phyloP scores from a whole-genome alignment of 2,888 invertebrate genomes.

The Tenthredo notha region DNA sequence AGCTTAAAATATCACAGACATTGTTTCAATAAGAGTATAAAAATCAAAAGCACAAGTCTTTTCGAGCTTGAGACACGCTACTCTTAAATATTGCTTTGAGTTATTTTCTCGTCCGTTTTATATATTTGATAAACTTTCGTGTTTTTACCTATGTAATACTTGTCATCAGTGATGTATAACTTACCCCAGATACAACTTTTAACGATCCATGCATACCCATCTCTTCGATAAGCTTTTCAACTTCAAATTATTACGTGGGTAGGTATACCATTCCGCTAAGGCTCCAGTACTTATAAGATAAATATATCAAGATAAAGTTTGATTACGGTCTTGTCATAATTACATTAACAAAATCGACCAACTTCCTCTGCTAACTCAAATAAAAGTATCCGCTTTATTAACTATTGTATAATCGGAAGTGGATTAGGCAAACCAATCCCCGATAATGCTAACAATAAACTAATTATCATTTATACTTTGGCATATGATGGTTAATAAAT shows the following conservation, averaged over 20 bases:
- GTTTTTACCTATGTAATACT: background rate
- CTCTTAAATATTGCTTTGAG: background rate
- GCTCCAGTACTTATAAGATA: background rate
- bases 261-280: background rate
- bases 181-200: background rate
- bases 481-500: background rate
- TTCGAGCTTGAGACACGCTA: background rate
- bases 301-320: constrained; percentile 27
- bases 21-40: background rate
- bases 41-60: background rate
- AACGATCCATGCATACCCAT: background rate
- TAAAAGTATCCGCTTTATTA: constrained; percentile 20
- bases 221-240: background rate
- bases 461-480: constrained; percentile 10
- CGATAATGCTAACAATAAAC: background rate
- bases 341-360: background rate
- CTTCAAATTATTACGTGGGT: background rate
- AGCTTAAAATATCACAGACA: background rate
- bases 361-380: constrained; percentile 24
- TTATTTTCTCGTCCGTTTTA: background rate
- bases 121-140: background rate
- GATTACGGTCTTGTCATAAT: constrained; percentile 29
- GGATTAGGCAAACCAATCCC: constrained; percentile 9
- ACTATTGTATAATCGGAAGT: background rate
- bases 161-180: background rate